Conservation (phyloP, 2,797 vertebrate genomes). For the Tachyglossus aculeatus region DNA sequence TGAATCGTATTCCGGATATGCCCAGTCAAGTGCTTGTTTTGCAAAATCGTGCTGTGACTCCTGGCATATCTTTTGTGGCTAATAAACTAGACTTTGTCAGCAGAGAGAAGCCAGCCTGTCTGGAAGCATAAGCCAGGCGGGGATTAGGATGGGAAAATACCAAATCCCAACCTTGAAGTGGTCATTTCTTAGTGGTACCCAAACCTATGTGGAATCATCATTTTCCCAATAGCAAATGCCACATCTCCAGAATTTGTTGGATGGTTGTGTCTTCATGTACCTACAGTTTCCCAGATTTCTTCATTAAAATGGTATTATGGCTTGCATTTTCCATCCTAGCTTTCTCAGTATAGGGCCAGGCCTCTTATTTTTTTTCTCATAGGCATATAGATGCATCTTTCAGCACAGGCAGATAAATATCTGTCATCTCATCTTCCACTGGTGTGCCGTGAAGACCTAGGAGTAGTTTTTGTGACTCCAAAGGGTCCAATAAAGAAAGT, state of each 20-base stretch:
- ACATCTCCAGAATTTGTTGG: not conserved
- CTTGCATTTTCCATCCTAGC: not conserved
- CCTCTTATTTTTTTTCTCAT: too few species aligned
- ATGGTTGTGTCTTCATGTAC: not conserved
- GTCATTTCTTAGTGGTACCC: slow-evolving; percentile 4
- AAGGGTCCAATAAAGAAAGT: too few species aligned
- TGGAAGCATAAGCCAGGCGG: not conserved
- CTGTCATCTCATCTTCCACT: too few species aligned
- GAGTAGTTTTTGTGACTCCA: too few species aligned
- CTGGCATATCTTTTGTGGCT: not conserved
- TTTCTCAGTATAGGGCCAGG: not conserved
- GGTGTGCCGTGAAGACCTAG: too few species aligned
- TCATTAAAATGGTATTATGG: not conserved
- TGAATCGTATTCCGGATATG: slow-evolving; percentile 20
- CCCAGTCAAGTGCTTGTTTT: slow-evolving; percentile 25
- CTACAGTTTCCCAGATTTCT: not conserved
- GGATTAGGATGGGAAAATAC: not conserved
- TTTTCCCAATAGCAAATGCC: not conserved
- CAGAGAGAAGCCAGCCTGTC: slow-evolving; percentile 7
- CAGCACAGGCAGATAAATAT: too few species aligned
- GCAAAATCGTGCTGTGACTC: slow-evolving; percentile 13
- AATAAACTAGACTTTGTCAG: slow-evolving; percentile 26
- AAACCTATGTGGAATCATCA: not conserved
- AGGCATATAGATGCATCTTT: too few species aligned
- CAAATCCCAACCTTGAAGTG: slow-evolving; percentile 3